phyloP scores from a whole-genome alignment of 2,888 invertebrate genomes.

The Trachelus iudaicus region DNA sequence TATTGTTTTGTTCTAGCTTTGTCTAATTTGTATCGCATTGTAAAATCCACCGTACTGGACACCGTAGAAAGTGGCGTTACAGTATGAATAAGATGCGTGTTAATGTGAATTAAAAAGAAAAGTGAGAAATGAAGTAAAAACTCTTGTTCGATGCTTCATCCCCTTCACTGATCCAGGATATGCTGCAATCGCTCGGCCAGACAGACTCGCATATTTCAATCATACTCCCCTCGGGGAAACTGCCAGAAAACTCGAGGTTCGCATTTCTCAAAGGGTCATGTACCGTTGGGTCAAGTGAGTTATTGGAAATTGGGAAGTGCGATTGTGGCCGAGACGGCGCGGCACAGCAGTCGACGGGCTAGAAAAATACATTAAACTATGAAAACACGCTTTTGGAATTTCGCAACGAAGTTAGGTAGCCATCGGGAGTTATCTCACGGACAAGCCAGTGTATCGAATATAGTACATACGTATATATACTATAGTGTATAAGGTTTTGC shows the following conservation, averaged over 20 bases:
- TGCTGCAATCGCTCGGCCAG: neutral
- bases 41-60: too few species aligned
- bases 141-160: neutral
- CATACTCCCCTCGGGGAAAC: conserved; percentile 14
- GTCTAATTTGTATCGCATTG: too few species aligned
- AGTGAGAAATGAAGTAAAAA: neutral
- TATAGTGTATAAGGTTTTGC: too few species aligned
- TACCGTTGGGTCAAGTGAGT: conserved; percentile 34
- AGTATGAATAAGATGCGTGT: neutral
- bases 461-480: neutral
- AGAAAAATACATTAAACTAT: conserved; percentile 38
- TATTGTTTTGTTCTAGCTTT: too few species aligned
- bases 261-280: conserved; percentile 33
- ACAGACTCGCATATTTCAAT: conserved; percentile 33
- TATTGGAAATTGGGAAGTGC: conserved; percentile 35
- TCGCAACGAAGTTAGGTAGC: neutral
- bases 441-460: neutral
- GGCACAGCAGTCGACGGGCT: conserved; percentile 27
- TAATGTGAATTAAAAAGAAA: neutral
- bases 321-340: conserved; percentile 12
- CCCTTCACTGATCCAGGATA: neutral
- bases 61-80: too few species aligned
- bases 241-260: conserved; percentile 33
- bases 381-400: conserved; percentile 1
- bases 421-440: neutral